Evolutionary conservation across 2,888 invertebrate species (phyloP).

Genomic region (Mamestra brassicae): DNA sequence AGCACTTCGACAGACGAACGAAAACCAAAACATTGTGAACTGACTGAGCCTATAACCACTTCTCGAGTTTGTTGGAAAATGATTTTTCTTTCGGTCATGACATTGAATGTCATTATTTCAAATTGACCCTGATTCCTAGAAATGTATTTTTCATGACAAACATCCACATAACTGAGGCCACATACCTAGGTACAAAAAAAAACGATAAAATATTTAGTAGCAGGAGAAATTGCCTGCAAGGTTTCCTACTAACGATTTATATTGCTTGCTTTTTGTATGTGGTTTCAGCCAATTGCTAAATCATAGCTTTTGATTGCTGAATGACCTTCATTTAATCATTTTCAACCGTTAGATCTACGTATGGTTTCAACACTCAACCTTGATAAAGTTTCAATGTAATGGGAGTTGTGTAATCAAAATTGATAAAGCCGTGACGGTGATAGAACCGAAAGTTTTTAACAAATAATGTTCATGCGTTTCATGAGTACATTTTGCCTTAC

Average conservation of each 20-base stretch:
- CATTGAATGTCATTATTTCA: no score
- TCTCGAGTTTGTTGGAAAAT: no score
- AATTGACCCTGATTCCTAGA: neutral
- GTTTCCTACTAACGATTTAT: neutral
- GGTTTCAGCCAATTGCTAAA: neutral
- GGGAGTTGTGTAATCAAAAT: neutral
- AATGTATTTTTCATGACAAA: neutral
- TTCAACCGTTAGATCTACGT: neutral
- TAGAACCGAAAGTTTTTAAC: neutral
- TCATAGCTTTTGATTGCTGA: neutral
- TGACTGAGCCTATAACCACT: no score
- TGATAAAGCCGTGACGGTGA: neutral
- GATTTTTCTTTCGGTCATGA: no score
- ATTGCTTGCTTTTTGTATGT: neutral
- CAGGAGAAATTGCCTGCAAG: neutral
- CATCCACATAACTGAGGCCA: neutral
- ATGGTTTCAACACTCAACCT: neutral
- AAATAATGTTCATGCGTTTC: neutral
- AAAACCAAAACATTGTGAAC: no score
- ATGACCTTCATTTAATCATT: neutral
- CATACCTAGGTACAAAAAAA: neutral
- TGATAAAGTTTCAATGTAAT: neutral
- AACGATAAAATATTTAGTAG: neutral
- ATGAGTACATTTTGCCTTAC: constrained; percentile 82
- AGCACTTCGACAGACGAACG: no score